Evolutionary conservation across 2,888 invertebrate species (phyloP), one percentile per base, ranked within the genome.

Genomic region (Cyclophora albipunctata): DNA sequence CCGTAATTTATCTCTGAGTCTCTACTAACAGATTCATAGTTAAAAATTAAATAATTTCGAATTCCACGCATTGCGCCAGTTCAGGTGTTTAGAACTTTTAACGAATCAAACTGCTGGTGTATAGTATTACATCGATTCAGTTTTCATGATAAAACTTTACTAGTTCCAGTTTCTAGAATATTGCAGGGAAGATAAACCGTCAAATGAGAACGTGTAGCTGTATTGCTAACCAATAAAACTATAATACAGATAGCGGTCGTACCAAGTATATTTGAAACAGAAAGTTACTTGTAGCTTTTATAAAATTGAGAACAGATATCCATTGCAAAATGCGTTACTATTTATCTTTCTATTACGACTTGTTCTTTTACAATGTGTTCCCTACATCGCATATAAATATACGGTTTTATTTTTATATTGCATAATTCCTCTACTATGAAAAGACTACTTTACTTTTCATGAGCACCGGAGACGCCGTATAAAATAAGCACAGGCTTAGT

Each of bases 51-150:
- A 20, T 20, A 20, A 20, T 5, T 5, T 37, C 4, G 5, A 37
- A 57, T 53, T 4, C 7, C 35, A 7, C 42, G 45, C 50, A 48
- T 53, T 54, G 47, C 58, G 51, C 56, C 45, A 52, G 55, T 63
- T 66, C 61, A 62, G 63, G 54, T 63, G 58, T 50, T 52, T 53
- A 41, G 42, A 78, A 78, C 69, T 79, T 75, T 72, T 75, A 79
- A 78, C 73, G 71, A 76, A 61, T 68, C 62, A 59, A 71, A 69
- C 37, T 4, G 5, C 4, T 37, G 37, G 5, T 5, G 37, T 71
- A 58, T 62, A 54, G 63, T 61, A 54, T 62, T 53, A 56, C 62
- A 66, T 63, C 57, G 60, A 67, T 66, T 67, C 61, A 55, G 57
- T 59, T 66, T 67, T 52, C 48, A 46, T 53, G 50, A 51, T 53